Percentiles rank a stretch among this genome's conserved stretches.
Conservation (phyloP, 1,140 invertebrate genomes). For the Proales similis region DNA sequence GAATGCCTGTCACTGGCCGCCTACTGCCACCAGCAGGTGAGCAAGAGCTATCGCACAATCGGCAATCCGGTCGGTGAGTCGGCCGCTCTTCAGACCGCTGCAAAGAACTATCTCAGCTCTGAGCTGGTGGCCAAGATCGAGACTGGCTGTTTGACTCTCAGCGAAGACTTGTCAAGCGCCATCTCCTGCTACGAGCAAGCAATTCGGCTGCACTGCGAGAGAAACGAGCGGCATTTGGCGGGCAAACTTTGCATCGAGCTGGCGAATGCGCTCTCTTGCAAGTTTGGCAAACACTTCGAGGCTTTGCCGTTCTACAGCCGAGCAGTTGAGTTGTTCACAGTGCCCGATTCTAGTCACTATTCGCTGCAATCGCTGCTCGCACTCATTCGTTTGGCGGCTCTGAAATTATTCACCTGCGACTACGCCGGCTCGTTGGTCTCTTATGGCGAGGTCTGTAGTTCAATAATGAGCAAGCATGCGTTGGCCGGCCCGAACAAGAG, state of each 20-base stretch:
- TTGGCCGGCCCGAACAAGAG: no score
- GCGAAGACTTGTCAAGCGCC: conserved; percentile 16
- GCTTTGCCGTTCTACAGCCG: conserved; percentile 19
- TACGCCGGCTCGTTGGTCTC: not conserved
- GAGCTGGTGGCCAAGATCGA: conserved; percentile 14
- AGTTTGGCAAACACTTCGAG: conserved; percentile 34
- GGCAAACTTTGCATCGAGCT: conserved; percentile 22
- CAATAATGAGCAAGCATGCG: not conserved
- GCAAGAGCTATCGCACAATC: conserved; percentile 25
- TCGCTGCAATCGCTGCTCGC: not conserved
- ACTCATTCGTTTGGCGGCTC: conserved; percentile 8
- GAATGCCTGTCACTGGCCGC: conserved; percentile 10
- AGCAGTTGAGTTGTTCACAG: not conserved
- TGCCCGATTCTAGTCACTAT: not conserved
- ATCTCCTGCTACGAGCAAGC: conserved; percentile 15
- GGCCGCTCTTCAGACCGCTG: conserved; percentile 18
- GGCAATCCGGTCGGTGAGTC: conserved; percentile 21
- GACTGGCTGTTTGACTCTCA: conserved; percentile 17
- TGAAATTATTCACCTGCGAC: conserved; percentile 33
- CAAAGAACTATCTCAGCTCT: conserved; percentile 15
- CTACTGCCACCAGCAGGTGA: conserved; percentile 15
- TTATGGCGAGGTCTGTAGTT: conserved; percentile 14
- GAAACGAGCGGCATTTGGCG: conserved; percentile 30
- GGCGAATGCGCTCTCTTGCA: not conserved
- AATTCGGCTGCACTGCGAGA: conserved; percentile 20